Percentiles rank a stretch among this genome's conserved stretches.
These are phyloP conservation scores for Augiades crinisus DNA, from an alignment of 2,888 invertebrate species.

Conservation along the genomic window DNA sequence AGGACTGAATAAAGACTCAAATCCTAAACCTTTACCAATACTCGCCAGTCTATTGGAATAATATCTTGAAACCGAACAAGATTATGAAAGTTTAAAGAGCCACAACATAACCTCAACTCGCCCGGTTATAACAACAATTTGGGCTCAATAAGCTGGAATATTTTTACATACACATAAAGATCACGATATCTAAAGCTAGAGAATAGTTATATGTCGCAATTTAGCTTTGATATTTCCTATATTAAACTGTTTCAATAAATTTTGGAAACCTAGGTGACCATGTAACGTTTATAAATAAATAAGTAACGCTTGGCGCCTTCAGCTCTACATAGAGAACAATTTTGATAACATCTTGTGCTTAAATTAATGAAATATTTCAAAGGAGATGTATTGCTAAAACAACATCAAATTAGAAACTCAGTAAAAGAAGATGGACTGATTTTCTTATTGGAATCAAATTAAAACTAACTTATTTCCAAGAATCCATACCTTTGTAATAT, in stretches of 20 bases:
- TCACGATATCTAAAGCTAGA: not conserved
- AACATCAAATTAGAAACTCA: no score
- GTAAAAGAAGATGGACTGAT: no score
- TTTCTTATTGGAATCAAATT: no score
- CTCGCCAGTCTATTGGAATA: not conserved
- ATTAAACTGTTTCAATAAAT: no score
- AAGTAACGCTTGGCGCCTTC: no score
- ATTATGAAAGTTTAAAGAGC: not conserved
- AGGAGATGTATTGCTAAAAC: not conserved
- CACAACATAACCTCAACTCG: constrained; percentile 2
- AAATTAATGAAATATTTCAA: no score
- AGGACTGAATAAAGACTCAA: no score
- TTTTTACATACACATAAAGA: not conserved
- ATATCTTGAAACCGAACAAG: not conserved
- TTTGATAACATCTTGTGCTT: not conserved
- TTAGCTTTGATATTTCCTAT: no score
- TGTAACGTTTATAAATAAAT: no score
- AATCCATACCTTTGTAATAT: no score
- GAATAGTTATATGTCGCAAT: not conserved
- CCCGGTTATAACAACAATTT: not conserved
- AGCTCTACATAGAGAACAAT: not conserved
- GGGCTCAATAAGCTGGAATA: not conserved
- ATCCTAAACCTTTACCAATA: not conserved
- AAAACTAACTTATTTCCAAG: no score
- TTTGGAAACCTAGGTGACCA: no score